Conservation (phyloP, 92 coral and sea anemone species). For the Bergia puertoricense region DNA sequence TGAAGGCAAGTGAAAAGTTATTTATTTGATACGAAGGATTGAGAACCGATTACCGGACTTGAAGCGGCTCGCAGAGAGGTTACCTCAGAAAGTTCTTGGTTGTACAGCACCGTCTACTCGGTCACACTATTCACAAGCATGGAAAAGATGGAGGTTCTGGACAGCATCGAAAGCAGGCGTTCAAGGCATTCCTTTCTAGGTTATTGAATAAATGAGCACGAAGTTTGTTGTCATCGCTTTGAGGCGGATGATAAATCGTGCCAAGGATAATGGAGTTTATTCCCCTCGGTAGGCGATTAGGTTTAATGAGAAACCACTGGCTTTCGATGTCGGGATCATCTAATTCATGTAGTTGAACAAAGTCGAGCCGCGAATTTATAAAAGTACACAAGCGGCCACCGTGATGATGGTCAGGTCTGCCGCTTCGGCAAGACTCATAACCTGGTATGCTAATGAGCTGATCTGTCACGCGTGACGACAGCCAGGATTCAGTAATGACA, state of each 20-base stretch:
- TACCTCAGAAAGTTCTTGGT: no score
- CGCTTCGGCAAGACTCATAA: not conserved
- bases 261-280: slow-evolving; percentile 14
- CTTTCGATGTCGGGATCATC: slow-evolving; percentile 4
- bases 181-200: no score
- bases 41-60: no score
- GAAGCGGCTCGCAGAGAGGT: no score
- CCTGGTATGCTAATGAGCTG: slow-evolving; percentile 23
- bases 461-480: slow-evolving; percentile 16
- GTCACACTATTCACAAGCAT: no score
- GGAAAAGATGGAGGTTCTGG: no score
- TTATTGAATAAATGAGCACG: no score
- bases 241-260: no score
- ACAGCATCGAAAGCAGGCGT: no score
- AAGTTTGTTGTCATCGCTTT: no score
- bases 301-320: slow-evolving; percentile 23
- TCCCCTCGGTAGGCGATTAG: slow-evolving; percentile 11
- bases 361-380: not conserved
- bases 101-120: no score
- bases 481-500: slow-evolving; percentile 49
- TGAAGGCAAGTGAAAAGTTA: not conserved
- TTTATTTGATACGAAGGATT: no score
- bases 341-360: not conserved
- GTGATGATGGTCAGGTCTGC: slow-evolving; percentile 18
- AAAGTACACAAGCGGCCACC: slow-evolving; percentile 32